phyloP scores from a whole-genome alignment of 2,888 invertebrate species.

The Hirtodrosophila alboralis region DNA sequence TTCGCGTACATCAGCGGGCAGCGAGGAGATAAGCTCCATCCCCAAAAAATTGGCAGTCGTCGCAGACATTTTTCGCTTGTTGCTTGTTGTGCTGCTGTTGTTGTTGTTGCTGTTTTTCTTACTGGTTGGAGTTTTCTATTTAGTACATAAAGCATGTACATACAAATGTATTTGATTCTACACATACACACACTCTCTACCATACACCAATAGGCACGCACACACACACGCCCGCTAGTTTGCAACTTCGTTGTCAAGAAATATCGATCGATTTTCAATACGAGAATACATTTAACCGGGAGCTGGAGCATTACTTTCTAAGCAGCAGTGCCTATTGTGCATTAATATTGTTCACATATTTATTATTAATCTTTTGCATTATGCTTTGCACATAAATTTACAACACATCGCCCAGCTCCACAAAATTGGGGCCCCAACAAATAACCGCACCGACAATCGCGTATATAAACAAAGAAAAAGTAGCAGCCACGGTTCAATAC shows the following conservation, averaged over 20 bases:
- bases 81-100: slow-evolving; percentile 26
- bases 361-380: slow-evolving; percentile 46
- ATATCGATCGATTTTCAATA: slow-evolving; percentile 62
- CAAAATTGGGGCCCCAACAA: no score
- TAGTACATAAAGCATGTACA: slow-evolving; percentile 49
- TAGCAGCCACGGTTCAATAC: slow-evolving; percentile 35
- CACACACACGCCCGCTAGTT: slow-evolving; percentile 55
- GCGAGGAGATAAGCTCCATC: slow-evolving; percentile 89
- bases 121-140: slow-evolving; percentile 46
- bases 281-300: slow-evolving; percentile 39
- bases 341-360: slow-evolving; percentile 40
- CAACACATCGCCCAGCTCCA: slow-evolving; percentile 36
- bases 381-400: slow-evolving; percentile 50
- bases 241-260: slow-evolving; percentile 63
- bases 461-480: slow-evolving; percentile 72
- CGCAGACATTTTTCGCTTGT: slow-evolving; percentile 64
- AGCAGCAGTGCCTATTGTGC: slow-evolving; percentile 21
- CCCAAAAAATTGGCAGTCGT: slow-evolving; percentile 58
- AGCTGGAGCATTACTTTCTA: slow-evolving; percentile 5
- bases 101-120: slow-evolving; percentile 37
- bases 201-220: no score
- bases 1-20: slow-evolving; percentile 97
- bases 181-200: slow-evolving; percentile 42
- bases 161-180: slow-evolving; percentile 42
- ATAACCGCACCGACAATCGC: slow-evolving; percentile 53